A percentile compares a stretch with the other conserved stretches of the same genome.
phyloP scores from a whole-genome alignment of 2,113 vertebrate species.

The Hymenochirus boettgeri region DNA sequence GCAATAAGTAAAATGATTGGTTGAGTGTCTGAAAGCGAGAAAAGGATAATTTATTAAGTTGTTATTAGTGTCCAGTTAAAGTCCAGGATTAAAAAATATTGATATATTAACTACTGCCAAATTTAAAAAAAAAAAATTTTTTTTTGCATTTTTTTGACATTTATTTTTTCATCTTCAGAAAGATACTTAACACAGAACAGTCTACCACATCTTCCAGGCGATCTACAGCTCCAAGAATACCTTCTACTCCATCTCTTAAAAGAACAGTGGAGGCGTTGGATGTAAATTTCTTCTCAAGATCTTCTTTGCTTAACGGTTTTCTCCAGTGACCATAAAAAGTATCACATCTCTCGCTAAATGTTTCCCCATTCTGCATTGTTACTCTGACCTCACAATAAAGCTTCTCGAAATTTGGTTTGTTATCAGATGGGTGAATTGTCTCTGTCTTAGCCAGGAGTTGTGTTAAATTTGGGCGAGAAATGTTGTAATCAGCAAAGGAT shows the following conservation, averaged over 20 bases:
- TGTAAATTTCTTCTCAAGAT: constrained; percentile 78
- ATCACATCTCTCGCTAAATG: constrained; percentile 52
- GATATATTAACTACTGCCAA: too few species aligned
- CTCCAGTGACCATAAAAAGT: constrained; percentile 94
- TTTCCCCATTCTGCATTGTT: constrained; percentile 49
- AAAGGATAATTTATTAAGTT: too few species aligned
- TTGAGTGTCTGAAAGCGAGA: too few species aligned
- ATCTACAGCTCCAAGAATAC: constrained; percentile 61
- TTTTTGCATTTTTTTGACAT: neutral
- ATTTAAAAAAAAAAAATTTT: too few species aligned
- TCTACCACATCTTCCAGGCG: constrained; percentile 70
- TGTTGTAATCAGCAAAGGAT: constrained; percentile 61
- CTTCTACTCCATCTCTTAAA: constrained; percentile 59
- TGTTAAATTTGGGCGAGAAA: constrained; percentile 57
- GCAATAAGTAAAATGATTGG: too few species aligned
- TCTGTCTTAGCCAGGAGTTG: constrained; percentile 68
- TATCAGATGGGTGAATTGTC: constrained; percentile 72
- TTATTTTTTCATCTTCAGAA: constrained; percentile 61
- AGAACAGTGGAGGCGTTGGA: constrained; percentile 62
- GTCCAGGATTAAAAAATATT: too few species aligned
- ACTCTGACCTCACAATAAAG: constrained; percentile 76
- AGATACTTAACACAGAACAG: constrained; percentile 57
- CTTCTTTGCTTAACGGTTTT: constrained; percentile 73
- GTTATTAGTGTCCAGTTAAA: too few species aligned
- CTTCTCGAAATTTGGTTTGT: constrained; percentile 78